Conservation (phyloP, 2,888 invertebrate genomes). For the Chrysomela aeneicollis region DNA sequence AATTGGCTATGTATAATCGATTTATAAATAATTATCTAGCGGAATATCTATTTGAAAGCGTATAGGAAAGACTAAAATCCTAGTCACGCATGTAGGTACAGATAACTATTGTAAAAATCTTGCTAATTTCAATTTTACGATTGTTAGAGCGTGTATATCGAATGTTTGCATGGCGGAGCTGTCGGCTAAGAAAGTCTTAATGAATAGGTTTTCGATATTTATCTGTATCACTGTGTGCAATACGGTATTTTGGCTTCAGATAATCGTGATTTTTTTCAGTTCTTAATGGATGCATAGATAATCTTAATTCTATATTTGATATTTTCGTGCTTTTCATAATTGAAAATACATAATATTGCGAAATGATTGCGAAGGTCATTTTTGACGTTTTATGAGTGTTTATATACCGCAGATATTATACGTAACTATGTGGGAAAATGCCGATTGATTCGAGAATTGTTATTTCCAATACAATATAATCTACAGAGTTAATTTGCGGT, state of each 20-base stretch:
- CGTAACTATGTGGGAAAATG: too few relatives aligned
- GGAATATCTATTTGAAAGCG: neutral
- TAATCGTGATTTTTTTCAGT: neutral
- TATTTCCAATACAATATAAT: too few relatives aligned
- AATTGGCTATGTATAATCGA: neutral
- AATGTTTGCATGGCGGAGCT: neutral
- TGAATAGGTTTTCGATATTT: neutral
- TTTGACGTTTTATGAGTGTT: too few relatives aligned
- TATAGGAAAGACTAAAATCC: neutral
- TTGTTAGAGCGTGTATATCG: neutral
- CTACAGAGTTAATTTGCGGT: too few relatives aligned
- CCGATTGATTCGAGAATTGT: too few relatives aligned
- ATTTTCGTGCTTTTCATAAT: too few relatives aligned
- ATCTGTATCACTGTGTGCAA: constrained; percentile 6
- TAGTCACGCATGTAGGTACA: neutral
- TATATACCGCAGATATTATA: too few relatives aligned
- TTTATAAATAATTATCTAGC: neutral
- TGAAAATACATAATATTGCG: too few relatives aligned
- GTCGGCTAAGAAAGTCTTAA: constrained; percentile 2
- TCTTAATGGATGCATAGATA: neutral
- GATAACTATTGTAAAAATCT: neutral
- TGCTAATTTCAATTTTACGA: constrained; percentile 4
- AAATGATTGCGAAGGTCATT: too few relatives aligned
- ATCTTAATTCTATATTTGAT: neutral
- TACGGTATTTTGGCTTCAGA: neutral